A percentile compares a stretch with the other conserved stretches of the same genome.
Conservation (phyloP, 37 sponge, comb jelly and placozoan species). For the Chondrilla cf. caribensis region DNA sequence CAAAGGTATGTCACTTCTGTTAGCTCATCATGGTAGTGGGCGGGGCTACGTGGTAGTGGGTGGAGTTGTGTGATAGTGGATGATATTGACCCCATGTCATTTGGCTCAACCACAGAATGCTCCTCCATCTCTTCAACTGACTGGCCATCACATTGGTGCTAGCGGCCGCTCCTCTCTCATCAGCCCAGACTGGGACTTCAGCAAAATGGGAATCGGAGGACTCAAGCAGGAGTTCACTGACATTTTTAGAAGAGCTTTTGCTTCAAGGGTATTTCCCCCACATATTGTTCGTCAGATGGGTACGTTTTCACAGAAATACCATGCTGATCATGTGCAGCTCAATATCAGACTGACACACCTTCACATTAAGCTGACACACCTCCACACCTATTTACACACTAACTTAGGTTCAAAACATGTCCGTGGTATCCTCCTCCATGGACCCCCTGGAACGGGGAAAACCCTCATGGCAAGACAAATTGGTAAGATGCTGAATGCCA, state of each 20-base stretch:
- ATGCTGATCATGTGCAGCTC: slow-evolving; percentile 8
- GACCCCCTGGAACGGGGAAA: slow-evolving; percentile 96
- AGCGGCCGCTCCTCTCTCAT: slow-evolving; percentile 66
- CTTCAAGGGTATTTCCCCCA: slow-evolving; percentile 96
- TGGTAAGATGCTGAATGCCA: slow-evolving; percentile 97
- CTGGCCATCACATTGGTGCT: slow-evolving; percentile 50
- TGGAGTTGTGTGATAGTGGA: no score
- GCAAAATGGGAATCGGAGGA: slow-evolving; percentile 97
- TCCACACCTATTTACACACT: no score
- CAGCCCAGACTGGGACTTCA: slow-evolving; percentile 97
- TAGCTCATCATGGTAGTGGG: no score
- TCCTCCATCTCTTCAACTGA: slow-evolving; percentile 52
- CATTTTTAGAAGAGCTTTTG: slow-evolving; percentile 97
- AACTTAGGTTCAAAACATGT: slow-evolving; percentile 82
- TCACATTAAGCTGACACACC: not conserved
- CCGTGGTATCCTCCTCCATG: slow-evolving; percentile 90
- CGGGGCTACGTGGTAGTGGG: not conserved
- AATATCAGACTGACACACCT: not conserved
- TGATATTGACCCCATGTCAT: no score
- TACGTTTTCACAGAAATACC: no score
- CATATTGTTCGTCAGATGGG: slow-evolving; percentile 92
- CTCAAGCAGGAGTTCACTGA: slow-evolving; percentile 93
- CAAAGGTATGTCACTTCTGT: slow-evolving; percentile 48
- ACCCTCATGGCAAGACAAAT: slow-evolving; percentile 99
- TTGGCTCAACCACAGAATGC: not conserved